Evolutionary conservation across 2,113 vertebrate species (phyloP), one percentile per base, ranked within the genome.

Genomic region (Hippocampus abdominalis): DNA sequence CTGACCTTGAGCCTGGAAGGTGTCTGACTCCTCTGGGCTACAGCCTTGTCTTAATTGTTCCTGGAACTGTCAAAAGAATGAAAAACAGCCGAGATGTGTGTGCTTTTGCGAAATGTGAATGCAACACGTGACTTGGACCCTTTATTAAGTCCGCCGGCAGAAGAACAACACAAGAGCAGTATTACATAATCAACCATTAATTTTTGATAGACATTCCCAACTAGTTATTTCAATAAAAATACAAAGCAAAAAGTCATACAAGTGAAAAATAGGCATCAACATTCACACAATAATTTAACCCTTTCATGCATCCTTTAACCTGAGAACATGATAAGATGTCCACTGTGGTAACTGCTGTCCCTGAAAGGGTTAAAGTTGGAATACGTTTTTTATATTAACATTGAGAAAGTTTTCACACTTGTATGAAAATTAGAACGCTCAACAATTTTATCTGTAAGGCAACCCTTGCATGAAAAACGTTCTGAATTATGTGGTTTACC

Each of bases 1-100:
- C 68, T 57, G 64, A 91, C 91, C 90, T 90, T 91, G 89, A 66
- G 42, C 68, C 84, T 89, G 90, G 75, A 93, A 93, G 68, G 79
- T 84, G 77, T 92, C 87, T 0, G 88, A 86, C 71, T 92, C 91
- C 72, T 91, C 88, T 8, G 91, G 92, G 56, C 89, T 91, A 36
- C 83, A 89, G 71, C 90, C 89, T 68, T 83, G 84, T 64, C 84
- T 87, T 12, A 92, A 74, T 77, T 93, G 92, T 76, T 91, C 91
- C 84, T 92, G 91, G 72, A 92, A 92, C 91, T 92, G 72, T 10
- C 48, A 68, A 8, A 40, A 10, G 40, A 40, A 32, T 18, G 27
- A 32, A 60, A 60, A 29, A 18, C 15, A 18, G 9, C 3, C 54
- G n/a, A 44, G 10, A 13, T 18, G 29, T 40, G 36, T 23, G 9